These are phyloP conservation scores for Hycleus phaleratus DNA, from an alignment of 1,140 invertebrate genomes.

Conservation along the genomic window DNA sequence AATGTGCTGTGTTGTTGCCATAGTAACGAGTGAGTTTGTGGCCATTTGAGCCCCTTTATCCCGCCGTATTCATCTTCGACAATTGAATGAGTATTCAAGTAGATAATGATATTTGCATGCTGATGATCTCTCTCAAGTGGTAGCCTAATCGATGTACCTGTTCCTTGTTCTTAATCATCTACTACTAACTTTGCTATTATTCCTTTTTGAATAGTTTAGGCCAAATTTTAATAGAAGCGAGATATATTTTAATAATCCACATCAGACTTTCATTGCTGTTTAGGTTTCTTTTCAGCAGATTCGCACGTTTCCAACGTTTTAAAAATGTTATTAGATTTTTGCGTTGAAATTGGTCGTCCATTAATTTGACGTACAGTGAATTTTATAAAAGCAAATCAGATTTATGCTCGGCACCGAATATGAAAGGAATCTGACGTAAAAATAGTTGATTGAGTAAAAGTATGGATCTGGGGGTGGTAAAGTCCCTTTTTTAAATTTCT, in stretches of 20 bases:
- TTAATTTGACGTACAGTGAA: slow-evolving; percentile 12
- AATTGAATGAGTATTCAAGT: slow-evolving; percentile 38
- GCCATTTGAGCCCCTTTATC: slow-evolving; percentile 36
- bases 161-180: slow-evolving; percentile 13
- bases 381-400: slow-evolving; percentile 16
- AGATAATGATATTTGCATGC: slow-evolving; percentile 39
- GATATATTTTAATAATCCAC: no score
- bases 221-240: no score
- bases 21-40: slow-evolving; percentile 32
- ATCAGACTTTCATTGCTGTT: no score
- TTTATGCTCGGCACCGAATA: slow-evolving; percentile 9
- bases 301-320: slow-evolving; percentile 6
- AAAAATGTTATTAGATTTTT: slow-evolving; percentile 15
- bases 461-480: background rate
- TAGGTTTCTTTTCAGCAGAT: no score
- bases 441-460: slow-evolving; percentile 14
- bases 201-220: no score
- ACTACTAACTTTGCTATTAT: background rate
- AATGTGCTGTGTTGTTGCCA: slow-evolving; percentile 23
- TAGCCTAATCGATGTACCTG: slow-evolving; percentile 30
- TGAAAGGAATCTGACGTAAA: slow-evolving; percentile 14
- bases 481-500: background rate
- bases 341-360: slow-evolving; percentile 14
- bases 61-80: slow-evolving; percentile 35
- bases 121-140: slow-evolving; percentile 32